A percentile compares a stretch with the other conserved stretches of the same genome.
Evolutionary conservation across 2,797 vertebrate genomes (phyloP).

Genomic region (Ataeniobius toweri): DNA sequence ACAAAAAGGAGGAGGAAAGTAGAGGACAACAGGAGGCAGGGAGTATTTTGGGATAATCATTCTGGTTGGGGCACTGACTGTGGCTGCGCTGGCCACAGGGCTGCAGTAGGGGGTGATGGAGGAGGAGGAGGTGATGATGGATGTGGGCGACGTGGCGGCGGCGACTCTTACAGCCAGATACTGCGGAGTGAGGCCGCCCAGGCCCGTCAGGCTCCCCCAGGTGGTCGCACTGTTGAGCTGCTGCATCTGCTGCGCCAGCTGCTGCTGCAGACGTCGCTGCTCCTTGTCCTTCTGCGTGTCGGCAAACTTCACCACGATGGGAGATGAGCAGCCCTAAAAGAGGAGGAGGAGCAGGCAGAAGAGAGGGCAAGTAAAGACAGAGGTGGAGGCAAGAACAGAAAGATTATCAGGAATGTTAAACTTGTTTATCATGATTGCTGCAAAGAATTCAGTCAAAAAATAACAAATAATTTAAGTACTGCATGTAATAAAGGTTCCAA

Average conservation of each 20-base stretch:
- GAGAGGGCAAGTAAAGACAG: neutral
- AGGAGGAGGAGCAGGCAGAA: neutral
- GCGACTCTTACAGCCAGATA: conserved; percentile 96
- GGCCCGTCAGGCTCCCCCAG: conserved; percentile 97
- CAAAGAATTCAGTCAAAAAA: too few species aligned
- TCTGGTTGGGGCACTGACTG: conserved; percentile 74
- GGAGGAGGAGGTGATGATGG: conserved; percentile 45
- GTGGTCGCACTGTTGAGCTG: conserved; percentile 99
- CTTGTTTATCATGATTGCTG: neutral
- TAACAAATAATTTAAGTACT: neutral
- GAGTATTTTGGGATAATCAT: conserved; percentile 10
- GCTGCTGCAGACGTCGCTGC: conserved; percentile 98
- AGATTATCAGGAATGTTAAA: neutral
- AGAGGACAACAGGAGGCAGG: conserved; percentile 1
- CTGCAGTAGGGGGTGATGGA: conserved; percentile 55
- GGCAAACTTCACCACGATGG: conserved; percentile 99
- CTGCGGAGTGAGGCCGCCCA: conserved; percentile 97
- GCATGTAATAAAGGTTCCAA: conserved; percentile 15
- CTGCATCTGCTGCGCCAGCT: conserved; percentile 99
- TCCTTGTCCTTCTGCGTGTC: conserved; percentile 99
- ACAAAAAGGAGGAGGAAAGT: conserved; percentile 19
- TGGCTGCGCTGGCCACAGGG: conserved; percentile 70
- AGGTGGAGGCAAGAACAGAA: neutral
- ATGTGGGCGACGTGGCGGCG: conserved; percentile 67
- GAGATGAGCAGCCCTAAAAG: conserved; percentile 95